Evolutionary conservation across 2,888 invertebrate genomes (phyloP).

Genomic region (Cremastobaeus sp.): DNA sequence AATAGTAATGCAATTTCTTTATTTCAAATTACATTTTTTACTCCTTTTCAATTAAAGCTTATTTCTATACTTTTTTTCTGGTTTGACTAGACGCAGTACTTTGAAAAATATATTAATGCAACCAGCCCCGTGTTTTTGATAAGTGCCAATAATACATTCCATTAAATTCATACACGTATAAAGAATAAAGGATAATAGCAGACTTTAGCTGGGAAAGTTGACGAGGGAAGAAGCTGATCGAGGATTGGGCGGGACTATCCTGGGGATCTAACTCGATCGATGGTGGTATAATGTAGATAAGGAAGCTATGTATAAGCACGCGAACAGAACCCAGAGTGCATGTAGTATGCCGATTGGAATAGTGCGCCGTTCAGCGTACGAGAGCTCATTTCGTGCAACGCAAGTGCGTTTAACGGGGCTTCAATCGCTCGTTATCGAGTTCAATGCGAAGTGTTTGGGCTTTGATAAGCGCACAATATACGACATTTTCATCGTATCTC

Average conservation of each 20-base stretch:
- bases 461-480: conserved; percentile 55
- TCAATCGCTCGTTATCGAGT: conserved; percentile 61
- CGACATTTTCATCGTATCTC: conserved; percentile 22
- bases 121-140: too few species aligned
- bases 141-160: conserved; percentile 39
- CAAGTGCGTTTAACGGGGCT: conserved; percentile 60
- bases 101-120: too few species aligned
- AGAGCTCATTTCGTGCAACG: conserved; percentile 55
- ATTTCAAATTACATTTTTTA: too few species aligned
- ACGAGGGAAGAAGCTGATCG: conserved; percentile 62
- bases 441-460: conserved; percentile 57
- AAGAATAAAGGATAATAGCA: conserved; percentile 42
- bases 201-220: neutral
- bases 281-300: conserved; percentile 62
- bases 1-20: too few species aligned
- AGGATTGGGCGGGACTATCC: conserved; percentile 64
- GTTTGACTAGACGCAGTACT: too few species aligned
- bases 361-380: conserved; percentile 30
- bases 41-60: too few species aligned
- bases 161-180: conserved; percentile 46
- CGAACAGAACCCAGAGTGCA: conserved; percentile 28
- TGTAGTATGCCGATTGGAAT: conserved; percentile 56
- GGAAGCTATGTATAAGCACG: conserved; percentile 55
- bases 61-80: too few species aligned
- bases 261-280: conserved; percentile 65